Evolutionary conservation across 2,888 invertebrate genomes (phyloP), one percentile per base, ranked within the genome.

Genomic region (Pheosia tremula): DNA sequence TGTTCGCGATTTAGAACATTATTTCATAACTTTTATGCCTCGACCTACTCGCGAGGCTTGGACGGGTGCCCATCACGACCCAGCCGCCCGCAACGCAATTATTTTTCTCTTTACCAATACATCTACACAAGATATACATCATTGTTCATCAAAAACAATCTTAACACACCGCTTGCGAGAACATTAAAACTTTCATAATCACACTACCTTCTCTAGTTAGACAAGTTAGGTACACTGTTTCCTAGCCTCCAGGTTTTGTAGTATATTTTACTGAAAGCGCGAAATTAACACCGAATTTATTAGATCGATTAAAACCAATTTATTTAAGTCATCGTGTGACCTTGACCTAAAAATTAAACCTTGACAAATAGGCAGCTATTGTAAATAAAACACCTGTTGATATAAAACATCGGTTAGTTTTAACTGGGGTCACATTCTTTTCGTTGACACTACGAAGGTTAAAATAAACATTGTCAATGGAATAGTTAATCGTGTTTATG

Each of bases 331-430:
- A 43, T 43, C 50, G 58, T 66, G 70, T 88, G 87, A 88, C 87
- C 87, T 88, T 87, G 88, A 87, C 88, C 87, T 80, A 85, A 67
- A 81, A 87, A 81, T 24, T 54, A 69, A 74, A 72, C 70, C 66
- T 62, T 63, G 55, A 64, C 66, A 76, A 77, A 74, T 81, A 69
- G 72, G 73, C 68, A 60, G 49, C 41, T 49, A 64, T 13, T 57
- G 63, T 66, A 53, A 58, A 61, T 60, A 50, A 59, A 63, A 38
- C 58, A 56, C 55, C 60, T 50, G 49, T 57, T 55, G 39, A 61
- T 38, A 56, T 53, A 52, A 59, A 65, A 72, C 61, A 71, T 49
- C 60, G 58, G 41, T 50, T 52, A 58, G 56, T 49, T 58, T 43
- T 56, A 36, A 36, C 52, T 52, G 24, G 24, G 24, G 24, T 24